phyloP scores from a whole-genome alignment of 2,797 vertebrate genomes.

The Chaetodon trifasciatus region DNA sequence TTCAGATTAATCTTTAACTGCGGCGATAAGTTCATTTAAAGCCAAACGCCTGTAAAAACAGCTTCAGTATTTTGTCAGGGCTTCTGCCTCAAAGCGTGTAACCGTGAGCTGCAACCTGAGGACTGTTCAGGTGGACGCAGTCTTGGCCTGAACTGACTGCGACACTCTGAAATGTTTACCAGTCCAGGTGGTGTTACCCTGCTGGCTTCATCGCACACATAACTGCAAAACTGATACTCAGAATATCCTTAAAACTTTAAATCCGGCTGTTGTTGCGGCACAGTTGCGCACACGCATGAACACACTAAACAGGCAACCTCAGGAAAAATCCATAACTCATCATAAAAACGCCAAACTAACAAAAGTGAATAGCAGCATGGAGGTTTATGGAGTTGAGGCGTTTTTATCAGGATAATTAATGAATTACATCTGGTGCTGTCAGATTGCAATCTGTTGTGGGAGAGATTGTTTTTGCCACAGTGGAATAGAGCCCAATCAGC shows the following conservation, averaged over 20 bases:
- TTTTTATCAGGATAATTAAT: constrained; percentile 88
- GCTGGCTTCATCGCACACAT: constrained; percentile 23
- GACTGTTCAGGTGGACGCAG: constrained; percentile 4
- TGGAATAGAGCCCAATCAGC: constrained; percentile 85
- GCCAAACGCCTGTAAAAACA: constrained; percentile 14
- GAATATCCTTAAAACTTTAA: constrained; percentile 36
- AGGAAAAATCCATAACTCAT: constrained; percentile 65
- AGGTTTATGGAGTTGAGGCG: constrained; percentile 71
- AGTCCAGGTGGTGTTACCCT: constrained; percentile 6
- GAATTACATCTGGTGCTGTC: constrained; percentile 88
- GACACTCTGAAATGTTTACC: constrained; percentile 2
- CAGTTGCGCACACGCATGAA: constrained; percentile 20
- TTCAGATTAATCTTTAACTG: constrained; percentile 29
- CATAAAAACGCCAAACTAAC: constrained; percentile 74
- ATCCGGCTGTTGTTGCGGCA: constrained; percentile 46
- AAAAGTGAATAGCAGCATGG: constrained; percentile 71
- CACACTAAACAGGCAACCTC: constrained; percentile 40
- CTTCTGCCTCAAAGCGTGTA: constrained; percentile 16
- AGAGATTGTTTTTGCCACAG: constrained; percentile 86
- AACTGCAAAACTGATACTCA: constrained; percentile 20
- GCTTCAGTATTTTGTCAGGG: constrained; percentile 16
- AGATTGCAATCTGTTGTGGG: constrained; percentile 85
- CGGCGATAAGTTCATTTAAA: constrained; percentile 26
- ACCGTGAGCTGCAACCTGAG: constrained; percentile 9
- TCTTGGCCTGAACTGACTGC: constrained; percentile 12